Evolutionary conservation across 2,888 invertebrate species (phyloP).

Genomic region (Saturnia pavonia): DNA sequence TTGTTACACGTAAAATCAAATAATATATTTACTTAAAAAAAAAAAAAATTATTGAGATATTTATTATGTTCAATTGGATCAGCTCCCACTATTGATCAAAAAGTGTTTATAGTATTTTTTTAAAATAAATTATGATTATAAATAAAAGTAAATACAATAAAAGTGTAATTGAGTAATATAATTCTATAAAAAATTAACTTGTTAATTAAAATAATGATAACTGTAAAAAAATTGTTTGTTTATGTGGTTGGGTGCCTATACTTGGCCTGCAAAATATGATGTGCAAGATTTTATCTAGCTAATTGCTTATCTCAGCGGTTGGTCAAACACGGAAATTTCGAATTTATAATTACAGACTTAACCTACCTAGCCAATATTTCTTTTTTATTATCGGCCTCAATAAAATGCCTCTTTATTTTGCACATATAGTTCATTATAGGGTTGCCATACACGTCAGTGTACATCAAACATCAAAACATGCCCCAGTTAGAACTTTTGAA

Average conservation of each 20-base stretch:
- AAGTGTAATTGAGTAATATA: not conserved
- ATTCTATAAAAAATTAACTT: not conserved
- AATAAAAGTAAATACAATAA: not conserved
- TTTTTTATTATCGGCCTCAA: slow-evolving; percentile 15
- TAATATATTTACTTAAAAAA: not conserved
- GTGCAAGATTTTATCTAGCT: slow-evolving; percentile 45
- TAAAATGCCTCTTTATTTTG: not conserved
- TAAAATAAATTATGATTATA: not conserved
- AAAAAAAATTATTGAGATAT: not conserved
- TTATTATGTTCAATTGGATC: not conserved
- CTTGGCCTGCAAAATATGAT: slow-evolving; percentile 20
- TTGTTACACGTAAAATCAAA: not conserved
- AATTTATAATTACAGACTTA: slow-evolving; percentile 22
- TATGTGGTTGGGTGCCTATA: slow-evolving; percentile 16
- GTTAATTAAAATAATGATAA: slow-evolving; percentile 6
- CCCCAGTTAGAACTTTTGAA: too few relatives aligned
- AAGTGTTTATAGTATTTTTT: not conserved
- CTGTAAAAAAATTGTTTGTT: slow-evolving; percentile 6
- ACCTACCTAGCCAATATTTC: slow-evolving; percentile 10
- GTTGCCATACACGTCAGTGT: not conserved
- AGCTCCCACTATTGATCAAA: not conserved
- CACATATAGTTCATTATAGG: slow-evolving; percentile 1
- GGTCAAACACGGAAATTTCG: slow-evolving; percentile 35
- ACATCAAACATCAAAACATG: not conserved
- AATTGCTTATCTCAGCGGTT: slow-evolving; percentile 35